Conservation (phyloP, 2,888 invertebrate genomes). For the Mylabris sibirica region DNA sequence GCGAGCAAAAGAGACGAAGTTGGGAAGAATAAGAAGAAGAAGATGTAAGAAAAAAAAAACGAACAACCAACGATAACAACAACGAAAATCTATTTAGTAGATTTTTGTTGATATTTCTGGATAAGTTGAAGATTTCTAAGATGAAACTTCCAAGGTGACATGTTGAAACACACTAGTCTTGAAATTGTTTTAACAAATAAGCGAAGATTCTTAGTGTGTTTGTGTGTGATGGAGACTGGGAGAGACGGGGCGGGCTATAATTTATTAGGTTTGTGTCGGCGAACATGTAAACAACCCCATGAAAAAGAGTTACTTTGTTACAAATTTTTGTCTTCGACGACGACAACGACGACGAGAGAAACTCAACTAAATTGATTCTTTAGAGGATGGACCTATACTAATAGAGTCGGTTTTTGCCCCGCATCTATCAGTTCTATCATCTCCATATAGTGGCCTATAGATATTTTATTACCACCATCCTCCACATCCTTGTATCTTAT, state of each 20-base stretch:
- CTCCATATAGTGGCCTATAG: conserved; percentile 17
- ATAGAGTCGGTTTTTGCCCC: not conserved
- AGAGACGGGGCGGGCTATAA: not conserved
- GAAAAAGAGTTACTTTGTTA: conserved; percentile 13
- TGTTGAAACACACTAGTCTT: conserved; percentile 17
- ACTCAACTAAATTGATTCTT: conserved; percentile 3
- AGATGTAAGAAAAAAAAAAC: conserved; percentile 16
- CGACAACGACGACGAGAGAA: not conserved
- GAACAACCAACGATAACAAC: no score
- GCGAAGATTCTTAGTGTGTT: not conserved
- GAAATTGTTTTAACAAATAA: conserved; percentile 16
- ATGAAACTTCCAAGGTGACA: conserved; percentile 25
- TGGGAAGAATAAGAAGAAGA: not conserved
- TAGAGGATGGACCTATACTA: not conserved
- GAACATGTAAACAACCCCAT: conserved; percentile 8
- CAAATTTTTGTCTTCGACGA: not conserved
- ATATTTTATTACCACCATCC: conserved; percentile 32
- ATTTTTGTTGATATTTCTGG: not conserved
- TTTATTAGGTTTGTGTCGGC: conserved; percentile 18
- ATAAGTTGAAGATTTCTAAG: conserved; percentile 8
- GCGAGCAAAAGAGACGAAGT: no score
- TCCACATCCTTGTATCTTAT: conserved; percentile 22
- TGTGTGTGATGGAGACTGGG: no score
- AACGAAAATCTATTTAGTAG: not conserved
- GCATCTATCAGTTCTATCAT: not conserved